A percentile compares a stretch with the other conserved stretches of the same genome.
Conservation (phyloP, 2,113 vertebrate species). For the Gnathonemus longibarbis region DNA sequence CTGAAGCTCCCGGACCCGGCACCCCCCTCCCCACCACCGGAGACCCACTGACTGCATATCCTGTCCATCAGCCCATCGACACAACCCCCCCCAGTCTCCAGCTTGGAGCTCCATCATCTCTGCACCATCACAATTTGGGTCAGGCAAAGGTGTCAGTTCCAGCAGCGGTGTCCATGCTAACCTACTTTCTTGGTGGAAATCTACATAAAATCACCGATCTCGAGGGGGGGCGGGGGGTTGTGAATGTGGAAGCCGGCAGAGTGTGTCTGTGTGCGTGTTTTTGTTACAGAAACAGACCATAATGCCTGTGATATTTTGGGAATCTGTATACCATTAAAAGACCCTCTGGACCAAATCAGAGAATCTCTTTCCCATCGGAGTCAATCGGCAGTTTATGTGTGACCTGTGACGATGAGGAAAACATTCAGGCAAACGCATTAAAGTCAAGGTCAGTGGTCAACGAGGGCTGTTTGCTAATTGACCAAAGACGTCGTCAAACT, state of each 20-base stretch:
- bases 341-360: neutral
- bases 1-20: neutral
- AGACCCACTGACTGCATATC: neutral
- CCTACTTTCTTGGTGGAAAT: neutral
- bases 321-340: neutral
- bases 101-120: neutral
- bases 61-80: neutral
- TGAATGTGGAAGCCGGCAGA: neutral
- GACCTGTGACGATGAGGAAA: neutral
- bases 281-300: neutral
- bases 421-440: neutral
- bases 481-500: neutral
- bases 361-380: neutral
- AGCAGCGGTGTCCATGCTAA: neutral
- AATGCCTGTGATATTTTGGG: neutral
- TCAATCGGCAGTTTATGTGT: neutral
- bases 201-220: constrained; percentile 22
- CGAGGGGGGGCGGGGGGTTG: neutral
- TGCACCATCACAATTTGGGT: neutral
- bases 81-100: neutral
- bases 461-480: neutral
- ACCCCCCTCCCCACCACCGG: neutral
- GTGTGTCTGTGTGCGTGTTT: neutral
- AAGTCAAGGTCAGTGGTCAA: neutral
- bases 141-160: neutral